A percentile compares a stretch with the other conserved stretches of the same genome.
Conservation (phyloP, 2,797 vertebrate genomes). For the Pygocentrus nattereri region DNA sequence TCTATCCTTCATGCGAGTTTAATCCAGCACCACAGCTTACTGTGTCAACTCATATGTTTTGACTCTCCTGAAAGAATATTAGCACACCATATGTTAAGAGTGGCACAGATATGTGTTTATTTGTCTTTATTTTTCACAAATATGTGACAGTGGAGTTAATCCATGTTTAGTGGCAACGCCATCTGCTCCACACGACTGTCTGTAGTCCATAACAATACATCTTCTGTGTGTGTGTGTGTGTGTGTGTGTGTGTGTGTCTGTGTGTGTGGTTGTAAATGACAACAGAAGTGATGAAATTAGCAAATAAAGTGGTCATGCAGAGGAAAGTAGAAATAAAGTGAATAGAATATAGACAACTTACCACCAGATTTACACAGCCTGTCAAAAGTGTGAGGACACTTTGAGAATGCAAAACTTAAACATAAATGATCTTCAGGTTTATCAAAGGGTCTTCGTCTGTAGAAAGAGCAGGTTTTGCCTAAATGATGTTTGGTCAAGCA, state of each 20-base stretch:
- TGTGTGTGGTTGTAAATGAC: slow-evolving; percentile 31
- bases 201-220: slow-evolving; percentile 18
- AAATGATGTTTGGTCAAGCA: neutral
- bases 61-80: slow-evolving; percentile 27
- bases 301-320: neutral
- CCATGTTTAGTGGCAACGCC: slow-evolving; percentile 38
- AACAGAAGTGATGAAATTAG: neutral
- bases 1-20: slow-evolving; percentile 12
- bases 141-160: slow-evolving; percentile 36
- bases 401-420: no score
- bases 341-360: neutral
- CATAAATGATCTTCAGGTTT: no score
- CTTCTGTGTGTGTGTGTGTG: slow-evolving; percentile 28
- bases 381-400: no score
- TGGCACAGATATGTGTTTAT: slow-evolving; percentile 40
- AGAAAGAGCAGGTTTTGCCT: no score
- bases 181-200: slow-evolving; percentile 44
- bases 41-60: slow-evolving; percentile 31
- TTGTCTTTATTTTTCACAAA: slow-evolving; percentile 25
- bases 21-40: slow-evolving; percentile 20
- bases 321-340: neutral
- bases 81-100: slow-evolving; percentile 39
- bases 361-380: no score
- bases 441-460: neutral
- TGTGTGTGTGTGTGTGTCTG: slow-evolving; percentile 33